A percentile compares a stretch with the other conserved stretches of the same genome.
These are phyloP conservation scores for Microchrysa polita DNA, from an alignment of 2,888 invertebrate species.

Conservation along the genomic window DNA sequence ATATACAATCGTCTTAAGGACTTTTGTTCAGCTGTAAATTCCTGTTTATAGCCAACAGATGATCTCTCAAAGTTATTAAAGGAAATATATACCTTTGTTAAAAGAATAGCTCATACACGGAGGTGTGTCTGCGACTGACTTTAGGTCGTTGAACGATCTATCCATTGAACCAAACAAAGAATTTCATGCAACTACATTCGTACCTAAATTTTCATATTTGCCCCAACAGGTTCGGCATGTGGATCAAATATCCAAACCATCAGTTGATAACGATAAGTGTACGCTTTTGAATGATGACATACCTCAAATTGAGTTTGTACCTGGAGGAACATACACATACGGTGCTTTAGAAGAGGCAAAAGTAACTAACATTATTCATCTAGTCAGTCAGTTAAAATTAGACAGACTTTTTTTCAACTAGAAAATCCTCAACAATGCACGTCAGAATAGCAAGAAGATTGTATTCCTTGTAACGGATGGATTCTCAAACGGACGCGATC, in stretches of 20 bases:
- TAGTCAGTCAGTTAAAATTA: neutral
- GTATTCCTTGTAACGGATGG: constrained; percentile 77
- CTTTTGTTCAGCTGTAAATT: too few relatives aligned
- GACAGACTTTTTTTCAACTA: constrained; percentile 53
- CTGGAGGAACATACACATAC: constrained; percentile 75
- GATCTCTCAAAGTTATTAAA: too few relatives aligned
- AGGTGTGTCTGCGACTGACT: too few relatives aligned
- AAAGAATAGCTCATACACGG: too few relatives aligned
- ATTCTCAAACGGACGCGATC: constrained; percentile 76
- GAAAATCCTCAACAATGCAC: constrained; percentile 65
- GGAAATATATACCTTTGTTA: too few relatives aligned
- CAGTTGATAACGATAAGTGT: constrained; percentile 71
- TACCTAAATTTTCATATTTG: too few relatives aligned
- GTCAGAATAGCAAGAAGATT: constrained; percentile 68
- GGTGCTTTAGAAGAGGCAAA: constrained; percentile 74
- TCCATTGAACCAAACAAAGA: too few relatives aligned
- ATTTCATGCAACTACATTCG: too few relatives aligned
- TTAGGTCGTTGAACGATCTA: too few relatives aligned
- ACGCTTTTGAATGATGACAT: constrained; percentile 70
- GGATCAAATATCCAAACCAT: constrained; percentile 69
- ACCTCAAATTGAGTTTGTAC: constrained; percentile 69
- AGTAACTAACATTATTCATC: constrained; percentile 58
- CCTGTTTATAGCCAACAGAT: too few relatives aligned
- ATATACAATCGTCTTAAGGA: too few relatives aligned
- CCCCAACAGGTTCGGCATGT: constrained; percentile 66